Conservation (phyloP, 2,113 vertebrate genomes). For the Mobula hypostoma region DNA sequence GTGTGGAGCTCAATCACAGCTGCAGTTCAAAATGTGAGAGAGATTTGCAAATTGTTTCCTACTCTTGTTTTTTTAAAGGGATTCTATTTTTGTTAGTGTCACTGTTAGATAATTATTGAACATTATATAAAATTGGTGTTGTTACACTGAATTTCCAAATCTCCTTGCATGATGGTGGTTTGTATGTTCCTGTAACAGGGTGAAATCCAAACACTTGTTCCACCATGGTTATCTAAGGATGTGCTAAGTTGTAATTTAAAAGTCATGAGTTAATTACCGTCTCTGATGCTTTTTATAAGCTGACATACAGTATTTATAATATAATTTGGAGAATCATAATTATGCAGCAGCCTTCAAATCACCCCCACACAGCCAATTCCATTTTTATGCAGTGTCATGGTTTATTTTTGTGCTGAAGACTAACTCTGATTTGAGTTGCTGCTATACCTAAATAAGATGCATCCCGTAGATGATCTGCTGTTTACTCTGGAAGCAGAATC, state of each 20-base stretch:
- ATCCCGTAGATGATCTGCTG: too few relatives aligned
- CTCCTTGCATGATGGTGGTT: not conserved
- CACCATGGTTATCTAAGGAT: not conserved
- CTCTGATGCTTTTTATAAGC: not conserved
- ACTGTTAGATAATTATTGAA: not conserved
- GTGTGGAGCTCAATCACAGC: not conserved
- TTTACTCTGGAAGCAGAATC: not conserved
- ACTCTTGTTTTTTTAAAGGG: not conserved
- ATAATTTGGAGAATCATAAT: slow-evolving; percentile 25
- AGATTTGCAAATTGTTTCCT: not conserved
- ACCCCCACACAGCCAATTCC: not conserved
- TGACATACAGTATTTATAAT: not conserved
- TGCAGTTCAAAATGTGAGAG: not conserved
- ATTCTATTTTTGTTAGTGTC: not conserved
- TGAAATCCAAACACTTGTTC: not conserved
- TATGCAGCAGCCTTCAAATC: not conserved
- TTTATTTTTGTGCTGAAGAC: not conserved
- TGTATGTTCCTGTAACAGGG: not conserved
- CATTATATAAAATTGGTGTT: not conserved
- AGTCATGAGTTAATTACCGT: not conserved
- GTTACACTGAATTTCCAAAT: not conserved
- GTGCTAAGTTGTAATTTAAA: not conserved
- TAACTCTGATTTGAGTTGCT: not conserved
- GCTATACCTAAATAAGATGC: not conserved
- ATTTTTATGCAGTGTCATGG: not conserved